Evolutionary conservation across 2,797 vertebrate species (phyloP).

Genomic region (Gymnocypris eckloni): DNA sequence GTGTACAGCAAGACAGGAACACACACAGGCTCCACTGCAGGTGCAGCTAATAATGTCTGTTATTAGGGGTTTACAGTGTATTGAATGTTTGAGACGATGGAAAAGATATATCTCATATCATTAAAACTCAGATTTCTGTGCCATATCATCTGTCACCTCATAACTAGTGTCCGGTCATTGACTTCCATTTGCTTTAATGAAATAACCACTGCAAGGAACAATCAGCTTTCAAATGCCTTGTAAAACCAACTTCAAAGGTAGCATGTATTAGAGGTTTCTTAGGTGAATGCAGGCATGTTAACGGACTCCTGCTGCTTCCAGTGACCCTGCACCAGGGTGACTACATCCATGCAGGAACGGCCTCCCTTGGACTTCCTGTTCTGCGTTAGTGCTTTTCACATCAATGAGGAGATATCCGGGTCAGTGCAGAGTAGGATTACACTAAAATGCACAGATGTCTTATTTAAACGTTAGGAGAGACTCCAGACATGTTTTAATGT

Average conservation of each 20-base stretch:
- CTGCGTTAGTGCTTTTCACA: constrained; percentile 62
- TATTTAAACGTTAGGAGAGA: constrained; percentile 9
- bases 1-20: constrained; percentile 15
- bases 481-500: constrained; percentile 14
- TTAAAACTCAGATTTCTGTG: constrained; percentile 51
- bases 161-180: constrained; percentile 55
- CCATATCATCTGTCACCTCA: constrained; percentile 71
- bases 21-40: constrained; percentile 12
- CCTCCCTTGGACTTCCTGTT: constrained; percentile 68
- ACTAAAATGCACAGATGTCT: constrained; percentile 20
- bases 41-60: constrained; percentile 50
- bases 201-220: constrained; percentile 65
- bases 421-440: constrained; percentile 46
- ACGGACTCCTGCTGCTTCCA: constrained; percentile 60
- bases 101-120: neutral
- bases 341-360: constrained; percentile 72
- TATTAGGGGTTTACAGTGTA: neutral
- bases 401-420: constrained; percentile 54
- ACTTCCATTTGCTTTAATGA: constrained; percentile 59
- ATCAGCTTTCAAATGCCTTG: constrained; percentile 59
- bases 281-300: constrained; percentile 48
- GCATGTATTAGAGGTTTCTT: constrained; percentile 70
- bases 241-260: constrained; percentile 71
- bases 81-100: neutral
- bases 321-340: constrained; percentile 63